Evolutionary conservation across 2,888 invertebrate species (phyloP).

Genomic region (Neoitamus cyanurus): DNA sequence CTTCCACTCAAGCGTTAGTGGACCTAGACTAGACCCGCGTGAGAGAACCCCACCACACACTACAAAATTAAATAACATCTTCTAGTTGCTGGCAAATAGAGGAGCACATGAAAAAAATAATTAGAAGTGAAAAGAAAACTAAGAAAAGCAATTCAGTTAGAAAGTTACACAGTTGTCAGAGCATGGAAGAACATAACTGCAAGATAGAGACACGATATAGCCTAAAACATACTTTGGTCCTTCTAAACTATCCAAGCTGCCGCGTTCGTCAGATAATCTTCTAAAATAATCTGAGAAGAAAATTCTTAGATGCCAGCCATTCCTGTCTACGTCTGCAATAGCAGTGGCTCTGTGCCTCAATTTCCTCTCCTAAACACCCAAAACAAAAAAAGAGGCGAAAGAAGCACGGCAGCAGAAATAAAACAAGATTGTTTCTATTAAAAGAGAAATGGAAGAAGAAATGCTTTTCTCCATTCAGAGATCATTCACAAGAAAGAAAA

Average conservation of each 20-base stretch:
- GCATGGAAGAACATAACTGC: background rate
- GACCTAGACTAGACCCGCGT: background rate
- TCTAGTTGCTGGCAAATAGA: background rate
- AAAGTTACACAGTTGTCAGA: background rate
- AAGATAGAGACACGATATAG: background rate
- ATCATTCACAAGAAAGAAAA: background rate
- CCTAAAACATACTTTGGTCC: background rate
- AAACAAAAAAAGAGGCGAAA: background rate
- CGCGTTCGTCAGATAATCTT: background rate
- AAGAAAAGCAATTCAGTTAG: background rate
- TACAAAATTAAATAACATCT: background rate
- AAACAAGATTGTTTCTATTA: background rate
- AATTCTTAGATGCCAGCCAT: constrained; percentile 1
- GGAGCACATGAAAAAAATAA: background rate
- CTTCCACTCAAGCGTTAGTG: background rate
- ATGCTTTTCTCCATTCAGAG: background rate
- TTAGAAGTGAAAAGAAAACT: background rate
- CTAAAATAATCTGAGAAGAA: background rate
- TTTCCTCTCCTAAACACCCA: background rate
- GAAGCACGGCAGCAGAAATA: background rate
- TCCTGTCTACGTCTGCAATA: background rate
- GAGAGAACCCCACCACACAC: background rate
- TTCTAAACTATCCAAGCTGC: background rate
- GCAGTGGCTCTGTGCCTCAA: background rate
- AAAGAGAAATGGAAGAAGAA: background rate